phyloP scores from a whole-genome alignment of 2,888 invertebrate genomes.

The Cephus pygmeus region DNA sequence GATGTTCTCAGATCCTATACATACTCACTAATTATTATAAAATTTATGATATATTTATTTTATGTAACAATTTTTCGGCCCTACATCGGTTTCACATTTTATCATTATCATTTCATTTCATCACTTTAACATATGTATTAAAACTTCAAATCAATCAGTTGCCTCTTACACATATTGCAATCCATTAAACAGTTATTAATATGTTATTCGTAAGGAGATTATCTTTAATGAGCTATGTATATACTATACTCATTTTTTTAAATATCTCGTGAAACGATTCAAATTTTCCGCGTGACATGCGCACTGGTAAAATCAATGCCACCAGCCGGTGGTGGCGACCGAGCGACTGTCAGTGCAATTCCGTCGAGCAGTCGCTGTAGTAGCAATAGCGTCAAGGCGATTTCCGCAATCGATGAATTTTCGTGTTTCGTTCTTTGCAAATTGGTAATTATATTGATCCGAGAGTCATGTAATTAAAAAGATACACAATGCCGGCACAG shows the following conservation, averaged over 20 bases:
- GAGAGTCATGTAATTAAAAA: constrained; percentile 45
- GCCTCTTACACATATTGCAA: background rate
- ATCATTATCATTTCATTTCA: too few relatives aligned
- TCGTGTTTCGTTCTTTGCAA: constrained; percentile 15
- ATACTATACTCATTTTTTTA: background rate
- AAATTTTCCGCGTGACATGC: constrained; percentile 44
- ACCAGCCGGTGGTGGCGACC: constrained; percentile 19
- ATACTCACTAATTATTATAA: background rate
- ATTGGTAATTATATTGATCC: constrained; percentile 21
- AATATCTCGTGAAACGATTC: background rate
- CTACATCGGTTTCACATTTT: too few relatives aligned
- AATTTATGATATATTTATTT: too few relatives aligned
- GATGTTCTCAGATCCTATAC: background rate
- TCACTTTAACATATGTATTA: too few relatives aligned
- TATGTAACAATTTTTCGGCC: too few relatives aligned
- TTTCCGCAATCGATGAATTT: constrained; percentile 15
- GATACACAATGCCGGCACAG: constrained; percentile 53
- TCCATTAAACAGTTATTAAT: background rate
- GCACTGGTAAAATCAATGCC: constrained; percentile 60
- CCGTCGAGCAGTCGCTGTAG: constrained; percentile 29
- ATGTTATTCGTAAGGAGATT: background rate
- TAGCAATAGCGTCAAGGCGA: constrained; percentile 14
- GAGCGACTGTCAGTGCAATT: constrained; percentile 37
- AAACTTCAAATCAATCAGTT: background rate
- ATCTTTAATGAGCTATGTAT: background rate